Conservation (phyloP, 1,140 invertebrate genomes). For the Tetramorium simillimum region DNA sequence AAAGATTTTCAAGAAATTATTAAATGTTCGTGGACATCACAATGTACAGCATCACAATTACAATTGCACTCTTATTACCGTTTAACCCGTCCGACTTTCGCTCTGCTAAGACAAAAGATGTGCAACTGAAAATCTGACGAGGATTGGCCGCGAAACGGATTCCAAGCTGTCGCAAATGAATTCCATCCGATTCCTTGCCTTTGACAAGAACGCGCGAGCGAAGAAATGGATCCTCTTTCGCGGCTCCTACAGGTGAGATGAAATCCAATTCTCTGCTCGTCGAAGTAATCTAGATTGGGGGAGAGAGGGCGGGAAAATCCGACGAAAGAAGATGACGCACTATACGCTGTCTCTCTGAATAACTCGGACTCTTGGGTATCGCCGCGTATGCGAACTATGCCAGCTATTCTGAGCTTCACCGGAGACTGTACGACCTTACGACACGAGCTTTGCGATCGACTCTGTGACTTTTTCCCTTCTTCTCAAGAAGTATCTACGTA, state of each 20-base stretch:
- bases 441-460: constrained; percentile 9
- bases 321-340: not conserved
- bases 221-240: constrained; percentile 18
- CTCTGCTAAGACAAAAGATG: not conserved
- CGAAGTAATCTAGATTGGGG: constrained; percentile 38
- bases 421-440: not conserved
- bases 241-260: constrained; percentile 33
- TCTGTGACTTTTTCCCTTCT: not conserved
- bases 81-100: not conserved
- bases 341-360: not conserved
- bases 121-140: not conserved
- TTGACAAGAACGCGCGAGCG: constrained; percentile 14
- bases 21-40: not conserved
- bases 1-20: not conserved
- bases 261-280: constrained; percentile 29
- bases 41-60: not conserved
- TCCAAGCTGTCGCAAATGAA: constrained; percentile 18
- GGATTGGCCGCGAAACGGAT: constrained; percentile 17
- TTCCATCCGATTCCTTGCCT: constrained; percentile 35
- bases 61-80: not conserved
- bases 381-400: constrained; percentile 40
- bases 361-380: constrained; percentile 44
- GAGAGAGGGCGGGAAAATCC: not conserved
- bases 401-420: not conserved
- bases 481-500: not conserved